phyloP scores from a whole-genome alignment of 2,113 vertebrate genomes.

The Aphyosemion australe region DNA sequence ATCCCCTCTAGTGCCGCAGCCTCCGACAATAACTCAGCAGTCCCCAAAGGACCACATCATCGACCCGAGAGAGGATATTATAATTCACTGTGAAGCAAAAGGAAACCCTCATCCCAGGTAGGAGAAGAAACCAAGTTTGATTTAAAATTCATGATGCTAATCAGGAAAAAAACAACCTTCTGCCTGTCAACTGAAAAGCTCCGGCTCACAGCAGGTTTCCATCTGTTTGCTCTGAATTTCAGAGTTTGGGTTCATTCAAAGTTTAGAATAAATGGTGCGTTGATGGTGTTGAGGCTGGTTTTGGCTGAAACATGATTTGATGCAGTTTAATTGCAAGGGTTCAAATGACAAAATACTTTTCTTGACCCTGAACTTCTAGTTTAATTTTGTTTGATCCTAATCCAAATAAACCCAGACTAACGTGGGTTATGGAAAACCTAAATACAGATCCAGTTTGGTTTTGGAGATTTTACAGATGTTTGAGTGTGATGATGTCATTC shows the following conservation, averaged over 20 bases:
- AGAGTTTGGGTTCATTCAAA: conserved; percentile 7
- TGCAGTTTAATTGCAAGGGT: too few relatives aligned
- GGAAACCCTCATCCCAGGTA: conserved; percentile 95
- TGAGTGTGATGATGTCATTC: too few relatives aligned
- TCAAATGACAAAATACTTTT: too few relatives aligned
- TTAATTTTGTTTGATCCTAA: too few relatives aligned
- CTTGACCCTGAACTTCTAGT: too few relatives aligned
- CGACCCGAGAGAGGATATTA: conserved; percentile 94
- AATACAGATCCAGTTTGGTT: too few relatives aligned
- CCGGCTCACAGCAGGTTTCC: conserved; percentile 5
- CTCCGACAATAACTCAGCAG: conserved; percentile 94
- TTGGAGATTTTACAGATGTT: too few relatives aligned
- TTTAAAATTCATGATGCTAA: conserved; percentile 22
- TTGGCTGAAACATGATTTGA: too few relatives aligned
- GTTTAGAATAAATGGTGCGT: not conserved
- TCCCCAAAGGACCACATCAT: conserved; percentile 97
- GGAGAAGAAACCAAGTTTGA: conserved; percentile 1
- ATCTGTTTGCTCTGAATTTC: not conserved
- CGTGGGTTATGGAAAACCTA: too few relatives aligned
- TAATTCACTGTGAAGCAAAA: conserved; percentile 95
- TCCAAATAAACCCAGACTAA: too few relatives aligned
- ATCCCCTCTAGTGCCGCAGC: conserved; percentile 87
- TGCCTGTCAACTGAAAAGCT: conserved; percentile 17
- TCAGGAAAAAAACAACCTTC: not conserved
- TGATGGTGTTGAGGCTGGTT: too few relatives aligned